Evolutionary conservation across 2,797 vertebrate species (phyloP).

Genomic region (Peromyscus melanophrys): DNA sequence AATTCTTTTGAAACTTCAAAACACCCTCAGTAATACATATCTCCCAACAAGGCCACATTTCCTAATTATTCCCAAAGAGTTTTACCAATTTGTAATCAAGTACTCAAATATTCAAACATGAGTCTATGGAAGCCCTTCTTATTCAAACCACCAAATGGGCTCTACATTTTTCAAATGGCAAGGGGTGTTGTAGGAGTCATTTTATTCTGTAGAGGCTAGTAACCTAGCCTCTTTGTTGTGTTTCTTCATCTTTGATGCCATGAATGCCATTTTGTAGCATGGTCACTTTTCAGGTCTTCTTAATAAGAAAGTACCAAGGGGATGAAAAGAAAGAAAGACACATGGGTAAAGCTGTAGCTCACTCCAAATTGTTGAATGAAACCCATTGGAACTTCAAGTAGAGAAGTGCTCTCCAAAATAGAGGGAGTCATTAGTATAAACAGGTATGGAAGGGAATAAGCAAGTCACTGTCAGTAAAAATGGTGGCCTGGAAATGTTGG

Average conservation of each 20-base stretch:
- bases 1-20: background rate
- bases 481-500: background rate
- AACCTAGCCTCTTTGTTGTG: background rate
- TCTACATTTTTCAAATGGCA: background rate
- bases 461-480: background rate
- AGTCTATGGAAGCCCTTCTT: background rate
- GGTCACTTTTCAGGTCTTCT: background rate
- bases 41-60: background rate
- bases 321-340: background rate
- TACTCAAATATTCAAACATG: background rate
- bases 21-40: background rate
- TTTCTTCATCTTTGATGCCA: background rate
- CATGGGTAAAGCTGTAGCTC: background rate
- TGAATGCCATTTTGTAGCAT: background rate
- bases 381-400: background rate
- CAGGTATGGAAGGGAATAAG: background rate
- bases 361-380: background rate
- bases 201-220: background rate
- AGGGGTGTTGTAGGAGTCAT: background rate
- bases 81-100: background rate
- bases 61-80: background rate
- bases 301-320: background rate
- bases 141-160: background rate
- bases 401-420: background rate
- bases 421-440: background rate